Base-by-base conservation (phyloP, 2,888 invertebrate species). In the Erebia epiphron region DNA sequence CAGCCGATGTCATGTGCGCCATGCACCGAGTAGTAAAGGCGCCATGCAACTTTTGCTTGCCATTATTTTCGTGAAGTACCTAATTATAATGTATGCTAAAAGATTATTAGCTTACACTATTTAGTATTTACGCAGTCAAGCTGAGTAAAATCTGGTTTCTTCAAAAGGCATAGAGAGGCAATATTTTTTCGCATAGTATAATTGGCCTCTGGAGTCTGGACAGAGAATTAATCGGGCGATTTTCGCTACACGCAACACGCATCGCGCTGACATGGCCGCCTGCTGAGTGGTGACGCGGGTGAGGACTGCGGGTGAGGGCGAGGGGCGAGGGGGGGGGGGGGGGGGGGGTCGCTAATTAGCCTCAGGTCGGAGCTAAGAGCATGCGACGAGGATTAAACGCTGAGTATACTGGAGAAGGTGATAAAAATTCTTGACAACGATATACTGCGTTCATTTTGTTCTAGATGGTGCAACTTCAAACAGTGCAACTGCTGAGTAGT, bases 331-430 rank as follows among this genome's bases (percentile, higher is more conserved):
- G 18, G 18, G 2, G n/a, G 4, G 50, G n/a, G 3, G 7, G 52
- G 14, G 2, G 14, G n/a, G 14, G 62, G 64, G 46, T 21, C 68
- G 70, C 73, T 73, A 73, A 75, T 75, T 70, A 72, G 70, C 70
- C 68, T 73, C 58, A 67, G 64, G 56, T 61, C 13, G 57, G 21
- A 41, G 70, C 75, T 70, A 62, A 73, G 67, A 73, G 75, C 75
- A 60, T 60, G 58, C 71, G 63, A 62, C 64, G 69, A 62, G 70
- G 75, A 70, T 72, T 73, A 69, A 70, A 61, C 62, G 67, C 60
- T 72, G 68, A 72, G 71, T 67, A 35, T 35, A 52, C 57, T 58
- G 58, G 26, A 67, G 26, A 58, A 49, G 56, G 46, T 66, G 67
- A 67, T 67, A 67, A 67, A 57, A 67, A 58, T 46, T 18, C 57